Evolutionary conservation across 2,888 invertebrate species (phyloP), one percentile per base, ranked within the genome.

Genomic region (Chaitophorus viminalis): DNA sequence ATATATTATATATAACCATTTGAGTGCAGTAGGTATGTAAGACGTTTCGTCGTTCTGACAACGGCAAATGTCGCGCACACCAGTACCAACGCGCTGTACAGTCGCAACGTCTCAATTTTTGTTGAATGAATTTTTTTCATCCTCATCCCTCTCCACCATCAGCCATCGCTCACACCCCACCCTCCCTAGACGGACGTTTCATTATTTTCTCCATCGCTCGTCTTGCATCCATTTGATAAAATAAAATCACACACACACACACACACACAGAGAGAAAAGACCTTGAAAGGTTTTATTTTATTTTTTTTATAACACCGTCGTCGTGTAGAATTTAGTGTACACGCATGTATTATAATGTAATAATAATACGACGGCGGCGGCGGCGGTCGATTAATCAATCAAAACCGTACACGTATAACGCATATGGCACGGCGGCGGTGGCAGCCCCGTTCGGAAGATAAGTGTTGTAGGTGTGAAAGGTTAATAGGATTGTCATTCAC

Each of bases 401-500:
- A 36, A 87, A 79, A n/a, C n/a, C 68, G 68, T n/a, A 75, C 36
- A 11, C 54, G 29, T n/a, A 82, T 39, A 46, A 75, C 11, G 29
- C 29, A 75, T 39, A 52, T 17, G 46, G 68, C 25, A 68, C 78
- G 60, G 46, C 18, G 68, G 68, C n/a, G 29, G 31, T 75, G 65
- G 31, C 36, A 65, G 36, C 29, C 78, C 60, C 39, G 83, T 83
- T 75, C 74, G 54, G 86, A 79, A 86, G 85, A 86, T 72, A 78
- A 78, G 86, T 78, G 86, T 87, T 74, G 79, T 39, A 65, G 86
- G 86, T 87, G 86, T 79, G 86, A 87, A 87, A 87, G 86, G 86
- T 87, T 87, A 87, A 87, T 87, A 87, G 74, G 79, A 86, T 86
- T 86, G 86, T 86, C 79, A 86, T 86, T 79, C 86, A 86, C 78